phyloP scores from a whole-genome alignment of 2,888 invertebrate genomes.

The Pheosia gnoma region DNA sequence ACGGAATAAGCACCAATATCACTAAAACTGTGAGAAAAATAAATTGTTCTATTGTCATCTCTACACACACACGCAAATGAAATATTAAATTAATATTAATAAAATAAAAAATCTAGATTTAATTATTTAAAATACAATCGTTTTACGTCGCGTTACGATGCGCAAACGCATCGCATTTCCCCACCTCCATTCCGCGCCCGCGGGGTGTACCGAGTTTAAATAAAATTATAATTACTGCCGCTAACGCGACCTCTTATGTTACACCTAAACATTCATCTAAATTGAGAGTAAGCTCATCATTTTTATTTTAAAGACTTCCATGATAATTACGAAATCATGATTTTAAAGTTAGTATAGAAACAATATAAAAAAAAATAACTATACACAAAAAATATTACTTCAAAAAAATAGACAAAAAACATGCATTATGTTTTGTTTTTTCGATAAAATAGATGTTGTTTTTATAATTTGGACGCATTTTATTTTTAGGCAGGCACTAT shows the following conservation, averaged over 20 bases:
- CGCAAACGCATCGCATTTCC: not conserved
- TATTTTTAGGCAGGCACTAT: not conserved
- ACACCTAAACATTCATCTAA: constrained; percentile 25
- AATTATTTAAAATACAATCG: too few species aligned
- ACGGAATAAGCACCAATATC: too few species aligned
- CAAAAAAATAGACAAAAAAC: not conserved
- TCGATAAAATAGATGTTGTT: not conserved
- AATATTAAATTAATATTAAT: too few species aligned
- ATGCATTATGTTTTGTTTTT: not conserved
- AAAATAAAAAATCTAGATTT: too few species aligned
- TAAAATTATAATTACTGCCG: not conserved
- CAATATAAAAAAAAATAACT: not conserved
- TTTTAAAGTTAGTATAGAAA: not conserved
- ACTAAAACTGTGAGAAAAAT: too few species aligned
- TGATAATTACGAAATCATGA: not conserved
- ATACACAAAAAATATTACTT: not conserved
- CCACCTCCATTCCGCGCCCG: too few species aligned
- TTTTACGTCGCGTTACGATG: not conserved
- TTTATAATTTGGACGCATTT: not conserved
- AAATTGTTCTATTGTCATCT: too few species aligned
- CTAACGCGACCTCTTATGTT: constrained; percentile 2
- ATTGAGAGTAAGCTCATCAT: constrained; percentile 49
- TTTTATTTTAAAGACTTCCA: constrained; percentile 8
- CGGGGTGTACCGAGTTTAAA: not conserved
- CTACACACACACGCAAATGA: too few species aligned